Base-by-base conservation (phyloP, 2,113 vertebrate species). In the Melanocharis versteri region DNA sequence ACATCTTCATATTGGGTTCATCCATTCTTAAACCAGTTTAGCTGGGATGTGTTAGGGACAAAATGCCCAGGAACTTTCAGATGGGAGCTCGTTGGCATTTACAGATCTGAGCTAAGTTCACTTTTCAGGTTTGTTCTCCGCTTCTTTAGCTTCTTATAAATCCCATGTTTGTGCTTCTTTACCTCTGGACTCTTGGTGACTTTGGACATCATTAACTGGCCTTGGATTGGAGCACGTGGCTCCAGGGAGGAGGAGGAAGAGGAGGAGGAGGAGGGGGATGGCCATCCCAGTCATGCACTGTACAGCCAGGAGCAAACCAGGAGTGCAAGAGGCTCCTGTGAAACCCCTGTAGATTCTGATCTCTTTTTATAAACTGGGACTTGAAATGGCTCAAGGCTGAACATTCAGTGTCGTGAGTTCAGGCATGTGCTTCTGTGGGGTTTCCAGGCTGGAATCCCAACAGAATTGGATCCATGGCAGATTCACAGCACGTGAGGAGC, bases 1-100 rank as follows among this genome's bases (percentile, higher is more conserved):
- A 92, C 69, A 78, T 90, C 93, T 95, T 96, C 91, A 84, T 82
- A 17, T n/a, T 45, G 89, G 87, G 82, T 93, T 93, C 61, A 60
- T 33, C 73, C 80, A 37, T 71, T 64, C 87, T 85, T 66, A 73
- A 83, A 65, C 40, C 76, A 77, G 83, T 75, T 90, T 81, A 62
- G 35, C 64, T 80, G 24, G 60, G 66, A 85, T 31, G 30, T 15
- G 37, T 77, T 89, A 58, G 53, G 87, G 95, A 93, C 94, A 97
- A 93, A 78, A 24, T 31, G 50, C 76, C 60, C 91, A 61, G 89
- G 78, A 72, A 28, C 44, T 47, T 76, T 75, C 30, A 9, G 53
- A 33, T 53, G 83, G 16, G n/a, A 54, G 12, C 9, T 76, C 51
- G 18, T 28, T 83, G 53, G 13, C 51, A 3, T 33, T 35, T 40